phyloP scores from a whole-genome alignment of 2,797 vertebrate genomes.

The Cryptoblepharus egeriae region DNA sequence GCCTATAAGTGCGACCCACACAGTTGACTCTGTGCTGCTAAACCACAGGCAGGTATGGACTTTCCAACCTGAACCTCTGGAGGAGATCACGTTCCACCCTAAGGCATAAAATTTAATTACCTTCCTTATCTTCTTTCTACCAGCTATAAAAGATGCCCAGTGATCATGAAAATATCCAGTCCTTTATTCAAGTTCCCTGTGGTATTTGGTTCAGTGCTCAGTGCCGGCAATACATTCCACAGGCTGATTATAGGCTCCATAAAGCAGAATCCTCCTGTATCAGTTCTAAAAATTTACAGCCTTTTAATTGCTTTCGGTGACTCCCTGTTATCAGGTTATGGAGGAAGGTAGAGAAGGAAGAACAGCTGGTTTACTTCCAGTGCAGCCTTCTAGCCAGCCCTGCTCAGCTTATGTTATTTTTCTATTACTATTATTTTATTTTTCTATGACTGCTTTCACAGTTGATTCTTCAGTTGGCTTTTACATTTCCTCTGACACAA shows the following conservation, averaged over 20 bases:
- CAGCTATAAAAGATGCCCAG: slow-evolving; percentile 14
- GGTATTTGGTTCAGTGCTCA: background rate
- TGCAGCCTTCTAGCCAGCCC: background rate
- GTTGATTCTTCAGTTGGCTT: background rate
- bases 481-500: background rate
- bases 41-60: background rate
- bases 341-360: background rate
- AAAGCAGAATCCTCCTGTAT: slow-evolving; percentile 31
- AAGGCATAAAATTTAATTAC: slow-evolving; percentile 39
- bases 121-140: background rate
- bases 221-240: background rate
- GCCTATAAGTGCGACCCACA: background rate
- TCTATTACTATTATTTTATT: background rate
- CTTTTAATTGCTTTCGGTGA: slow-evolving; percentile 13
- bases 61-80: background rate
- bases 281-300: slow-evolving; percentile 14
- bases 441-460: slow-evolving; percentile 6
- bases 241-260: background rate
- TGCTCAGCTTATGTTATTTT: background rate
- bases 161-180: slow-evolving; percentile 15
- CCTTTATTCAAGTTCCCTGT: slow-evolving; percentile 8
- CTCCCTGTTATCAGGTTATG: slow-evolving; percentile 18
- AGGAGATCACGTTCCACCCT: background rate
- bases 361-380: slow-evolving; percentile 23
- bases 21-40: background rate